Evolutionary conservation across 1,140 invertebrate species (phyloP).

Genomic region (Lordiphosa mommai): DNA sequence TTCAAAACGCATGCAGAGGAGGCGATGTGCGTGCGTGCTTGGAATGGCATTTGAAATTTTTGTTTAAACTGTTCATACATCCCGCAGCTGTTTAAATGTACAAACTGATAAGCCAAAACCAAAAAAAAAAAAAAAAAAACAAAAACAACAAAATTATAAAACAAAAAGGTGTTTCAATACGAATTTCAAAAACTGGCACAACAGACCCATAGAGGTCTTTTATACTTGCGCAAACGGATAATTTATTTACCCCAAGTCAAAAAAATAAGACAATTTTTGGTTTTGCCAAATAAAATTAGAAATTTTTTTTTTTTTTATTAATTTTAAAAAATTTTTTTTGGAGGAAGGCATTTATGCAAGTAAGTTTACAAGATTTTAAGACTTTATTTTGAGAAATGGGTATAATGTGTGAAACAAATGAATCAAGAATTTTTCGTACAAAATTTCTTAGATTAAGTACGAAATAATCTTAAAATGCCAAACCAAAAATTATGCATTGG

Average conservation of each 20-base stretch:
- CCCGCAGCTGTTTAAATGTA: conserved; percentile 66
- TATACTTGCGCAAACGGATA: conserved; percentile 62
- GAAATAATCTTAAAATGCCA: too few species aligned
- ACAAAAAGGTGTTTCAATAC: conserved; percentile 20
- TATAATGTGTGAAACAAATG: too few species aligned
- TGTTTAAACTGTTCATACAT: conserved; percentile 29
- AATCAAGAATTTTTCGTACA: too few species aligned
- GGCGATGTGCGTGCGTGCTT: conserved; percentile 34
- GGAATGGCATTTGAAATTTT: conserved; percentile 48
- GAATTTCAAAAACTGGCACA: conserved; percentile 26
- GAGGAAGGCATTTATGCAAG: too few species aligned
- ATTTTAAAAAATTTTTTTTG: too few species aligned
- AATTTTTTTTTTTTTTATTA: too few species aligned
- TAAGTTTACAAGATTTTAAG: too few species aligned
- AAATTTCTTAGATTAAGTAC: too few species aligned
- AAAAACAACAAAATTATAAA: neutral
- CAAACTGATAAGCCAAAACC: conserved; percentile 45
- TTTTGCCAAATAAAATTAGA: neutral
- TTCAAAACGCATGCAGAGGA: conserved; percentile 29
- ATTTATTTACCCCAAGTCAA: conserved; percentile 33
- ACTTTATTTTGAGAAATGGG: too few species aligned
- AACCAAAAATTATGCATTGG: too few species aligned
- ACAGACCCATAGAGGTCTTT: conserved; percentile 25
- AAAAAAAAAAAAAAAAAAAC: conserved; percentile 5
- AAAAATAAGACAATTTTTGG: conserved; percentile 3